Evolutionary conservation across 2,888 invertebrate species (phyloP).

Genomic region (Hylaea fasciaria): DNA sequence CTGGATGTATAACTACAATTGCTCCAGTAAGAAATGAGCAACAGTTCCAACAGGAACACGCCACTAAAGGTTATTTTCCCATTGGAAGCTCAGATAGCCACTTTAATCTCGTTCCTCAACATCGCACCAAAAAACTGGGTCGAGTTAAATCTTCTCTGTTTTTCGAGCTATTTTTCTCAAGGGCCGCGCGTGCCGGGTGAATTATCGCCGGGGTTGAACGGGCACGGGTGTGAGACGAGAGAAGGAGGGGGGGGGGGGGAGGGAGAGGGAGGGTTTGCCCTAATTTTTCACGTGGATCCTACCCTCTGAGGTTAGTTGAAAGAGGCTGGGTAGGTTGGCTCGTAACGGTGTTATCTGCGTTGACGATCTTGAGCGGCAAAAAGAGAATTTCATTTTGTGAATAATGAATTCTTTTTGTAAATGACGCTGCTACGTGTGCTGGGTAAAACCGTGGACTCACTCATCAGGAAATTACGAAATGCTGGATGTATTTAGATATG

Average conservation of each 20-base stretch:
- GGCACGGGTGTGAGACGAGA: conserved; percentile 46
- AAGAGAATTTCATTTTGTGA: conserved; percentile 39
- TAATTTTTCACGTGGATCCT: conserved; percentile 72
- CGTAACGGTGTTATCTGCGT: conserved; percentile 42
- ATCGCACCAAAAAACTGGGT: conserved; percentile 58
- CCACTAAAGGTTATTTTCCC: neutral
- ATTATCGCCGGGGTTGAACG: conserved; percentile 57
- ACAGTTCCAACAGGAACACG: too few species aligned
- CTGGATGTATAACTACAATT: too few species aligned
- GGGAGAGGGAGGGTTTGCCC: conserved; percentile 64
- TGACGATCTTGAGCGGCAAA: conserved; percentile 42
- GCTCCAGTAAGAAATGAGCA: too few species aligned
- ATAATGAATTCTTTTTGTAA: conserved; percentile 38
- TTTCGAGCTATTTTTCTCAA: conserved; percentile 84
- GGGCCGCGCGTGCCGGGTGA: conserved; percentile 70
- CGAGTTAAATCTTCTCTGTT: conserved; percentile 79
- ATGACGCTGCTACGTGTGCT: conserved; percentile 15
- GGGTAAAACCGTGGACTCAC: conserved; percentile 15
- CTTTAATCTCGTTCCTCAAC: conserved; percentile 44
- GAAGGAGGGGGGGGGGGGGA: conserved; percentile 50
- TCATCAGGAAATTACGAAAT: conserved; percentile 26
- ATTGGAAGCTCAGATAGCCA: conserved; percentile 10
- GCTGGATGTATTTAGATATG: conserved; percentile 3
- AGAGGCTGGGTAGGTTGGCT: conserved; percentile 58
- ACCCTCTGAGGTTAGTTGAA: conserved; percentile 67